These are phyloP conservation scores for Istiophorus platypterus DNA, from an alignment of 2,113 vertebrate species.

Conservation along the genomic window DNA sequence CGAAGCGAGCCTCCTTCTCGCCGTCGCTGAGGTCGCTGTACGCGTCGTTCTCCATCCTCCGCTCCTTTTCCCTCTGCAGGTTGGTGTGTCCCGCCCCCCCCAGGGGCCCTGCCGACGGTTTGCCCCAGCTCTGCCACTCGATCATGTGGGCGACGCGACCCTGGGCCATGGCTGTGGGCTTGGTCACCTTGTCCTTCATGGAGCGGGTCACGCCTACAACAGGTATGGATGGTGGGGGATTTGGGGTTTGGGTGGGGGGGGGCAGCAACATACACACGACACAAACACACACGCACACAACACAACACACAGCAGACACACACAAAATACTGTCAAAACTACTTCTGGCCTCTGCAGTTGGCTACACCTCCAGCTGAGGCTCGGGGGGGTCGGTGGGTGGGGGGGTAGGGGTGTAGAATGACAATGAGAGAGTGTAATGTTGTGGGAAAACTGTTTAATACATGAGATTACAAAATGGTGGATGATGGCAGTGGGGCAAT, in stretches of 20 bases:
- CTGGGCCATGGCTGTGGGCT: conserved; percentile 97
- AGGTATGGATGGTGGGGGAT: no score
- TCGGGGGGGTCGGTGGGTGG: neutral
- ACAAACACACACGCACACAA: conserved; percentile 32
- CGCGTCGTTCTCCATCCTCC: conserved; percentile 92
- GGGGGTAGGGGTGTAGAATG: conserved; percentile 25
- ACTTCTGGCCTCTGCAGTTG: conserved; percentile 29
- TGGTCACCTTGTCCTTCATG: conserved; percentile 99
- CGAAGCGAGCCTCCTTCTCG: conserved; percentile 97
- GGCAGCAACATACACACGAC: conserved; percentile 38
- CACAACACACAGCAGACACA: conserved; percentile 41
- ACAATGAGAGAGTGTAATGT: conserved; percentile 20
- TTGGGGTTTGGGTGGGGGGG: conserved; percentile 17
- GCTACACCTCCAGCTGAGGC: conserved; percentile 43
- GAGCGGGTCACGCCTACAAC: conserved; percentile 90
- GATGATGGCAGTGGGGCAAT: neutral
- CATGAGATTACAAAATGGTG: neutral
- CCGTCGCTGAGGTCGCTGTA: conserved; percentile 97
- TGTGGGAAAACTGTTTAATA: conserved; percentile 1
- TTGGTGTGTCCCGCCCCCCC: conserved; percentile 82
- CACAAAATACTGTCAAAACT: conserved; percentile 45
- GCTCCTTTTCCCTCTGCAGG: conserved; percentile 88
- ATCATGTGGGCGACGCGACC: conserved; percentile 98
- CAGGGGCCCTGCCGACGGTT: conserved; percentile 79
- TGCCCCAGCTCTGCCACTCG: conserved; percentile 98